Conservation (phyloP, 2,797 vertebrate genomes). For the Clarias fuscus region DNA sequence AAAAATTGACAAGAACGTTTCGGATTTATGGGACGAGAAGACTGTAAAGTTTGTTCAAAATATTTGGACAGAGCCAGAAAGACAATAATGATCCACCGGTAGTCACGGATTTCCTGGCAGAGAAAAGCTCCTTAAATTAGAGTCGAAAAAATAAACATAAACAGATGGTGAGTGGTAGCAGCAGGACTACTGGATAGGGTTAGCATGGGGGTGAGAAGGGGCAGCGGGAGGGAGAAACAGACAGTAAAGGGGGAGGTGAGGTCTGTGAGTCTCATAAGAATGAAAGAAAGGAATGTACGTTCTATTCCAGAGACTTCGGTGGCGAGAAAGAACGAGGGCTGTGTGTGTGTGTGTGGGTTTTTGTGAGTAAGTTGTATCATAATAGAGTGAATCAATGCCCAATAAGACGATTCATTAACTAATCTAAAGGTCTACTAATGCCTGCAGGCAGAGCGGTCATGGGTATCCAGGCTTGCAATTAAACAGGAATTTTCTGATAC, state of each 20-base stretch:
- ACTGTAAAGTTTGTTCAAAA: slow-evolving; percentile 32
- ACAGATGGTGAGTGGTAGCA: slow-evolving; percentile 50
- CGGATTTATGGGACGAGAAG: slow-evolving; percentile 40
- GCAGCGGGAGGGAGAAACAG: slow-evolving; percentile 59
- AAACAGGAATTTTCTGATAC: slow-evolving; percentile 22
- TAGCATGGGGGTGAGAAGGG: slow-evolving; percentile 13
- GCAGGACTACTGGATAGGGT: slow-evolving; percentile 50
- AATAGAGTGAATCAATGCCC: slow-evolving; percentile 1
- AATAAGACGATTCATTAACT: slow-evolving; percentile 27
- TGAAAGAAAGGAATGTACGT: slow-evolving; percentile 71
- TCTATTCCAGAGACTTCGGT: slow-evolving; percentile 50
- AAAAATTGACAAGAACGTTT: slow-evolving; percentile 49
- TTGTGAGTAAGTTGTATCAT: slow-evolving; percentile 20
- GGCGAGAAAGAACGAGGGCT: slow-evolving; percentile 47
- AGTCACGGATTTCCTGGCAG: slow-evolving; percentile 58
- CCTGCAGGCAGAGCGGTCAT: not conserved
- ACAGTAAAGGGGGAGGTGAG: slow-evolving; percentile 49
- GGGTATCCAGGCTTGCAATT: not conserved
- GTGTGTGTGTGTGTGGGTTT: not conserved
- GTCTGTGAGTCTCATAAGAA: slow-evolving; percentile 65
- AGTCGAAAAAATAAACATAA: slow-evolving; percentile 55
- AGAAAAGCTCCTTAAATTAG: slow-evolving; percentile 50
- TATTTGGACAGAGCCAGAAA: slow-evolving; percentile 41
- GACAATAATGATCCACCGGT: slow-evolving; percentile 34
- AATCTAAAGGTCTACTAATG: slow-evolving; percentile 1